A percentile compares a stretch with the other conserved stretches of the same genome.
These are phyloP conservation scores for Acrocephalus kingi DNA, from an alignment of 2,113 vertebrate genomes.

Conservation along the genomic window DNA sequence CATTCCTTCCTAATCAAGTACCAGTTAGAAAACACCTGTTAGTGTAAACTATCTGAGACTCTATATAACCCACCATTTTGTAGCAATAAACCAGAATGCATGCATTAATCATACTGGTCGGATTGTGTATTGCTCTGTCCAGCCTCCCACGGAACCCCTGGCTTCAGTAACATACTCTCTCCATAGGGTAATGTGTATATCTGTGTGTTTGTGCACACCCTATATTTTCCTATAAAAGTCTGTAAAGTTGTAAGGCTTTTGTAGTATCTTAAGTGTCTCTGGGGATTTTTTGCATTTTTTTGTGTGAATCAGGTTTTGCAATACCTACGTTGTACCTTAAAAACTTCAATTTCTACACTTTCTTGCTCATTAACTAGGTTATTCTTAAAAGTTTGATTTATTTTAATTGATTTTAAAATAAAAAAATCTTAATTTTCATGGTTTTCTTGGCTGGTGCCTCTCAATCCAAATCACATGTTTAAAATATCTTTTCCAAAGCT, in stretches of 20 bases:
- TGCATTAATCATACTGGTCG: too few relatives aligned
- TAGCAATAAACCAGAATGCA: too few relatives aligned
- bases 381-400: neutral
- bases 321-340: fast-evolving
- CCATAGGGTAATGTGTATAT: neutral
- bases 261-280: neutral
- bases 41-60: too few relatives aligned
- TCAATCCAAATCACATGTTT: neutral
- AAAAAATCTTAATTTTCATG: neutral
- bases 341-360: neutral
- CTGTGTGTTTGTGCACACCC: neutral
- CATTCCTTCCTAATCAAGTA: too few relatives aligned
- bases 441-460: neutral
- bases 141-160: too few relatives aligned
- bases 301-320: neutral
- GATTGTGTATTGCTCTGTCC: too few relatives aligned
- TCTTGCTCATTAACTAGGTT: neutral
- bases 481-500: neutral
- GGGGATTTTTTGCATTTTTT: neutral
- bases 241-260: neutral
- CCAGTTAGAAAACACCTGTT: too few relatives aligned
- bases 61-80: too few relatives aligned
- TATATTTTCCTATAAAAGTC: neutral
- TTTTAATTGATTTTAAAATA: neutral
- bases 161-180: neutral